These are phyloP conservation scores for Yoshiicerus persimilis DNA, from an alignment of 1,140 invertebrate genomes.

Conservation along the genomic window DNA sequence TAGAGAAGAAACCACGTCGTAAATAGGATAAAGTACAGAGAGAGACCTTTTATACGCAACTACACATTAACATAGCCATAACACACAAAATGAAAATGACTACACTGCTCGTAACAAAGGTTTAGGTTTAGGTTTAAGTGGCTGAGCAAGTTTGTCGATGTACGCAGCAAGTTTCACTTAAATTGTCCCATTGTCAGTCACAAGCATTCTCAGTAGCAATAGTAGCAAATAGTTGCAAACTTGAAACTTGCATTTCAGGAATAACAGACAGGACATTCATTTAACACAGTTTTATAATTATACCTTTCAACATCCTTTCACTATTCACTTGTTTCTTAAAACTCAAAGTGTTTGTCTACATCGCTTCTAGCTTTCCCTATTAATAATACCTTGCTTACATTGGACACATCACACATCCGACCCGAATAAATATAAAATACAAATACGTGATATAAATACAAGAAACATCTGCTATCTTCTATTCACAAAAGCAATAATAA, in stretches of 20 bases:
- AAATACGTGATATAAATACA: neutral
- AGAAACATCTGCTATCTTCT: neutral
- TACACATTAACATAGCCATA: neutral
- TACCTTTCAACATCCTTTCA: neutral
- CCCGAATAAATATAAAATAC: neutral
- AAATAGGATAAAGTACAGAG: neutral
- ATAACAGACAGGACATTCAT: neutral
- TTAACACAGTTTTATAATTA: neutral
- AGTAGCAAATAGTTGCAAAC: neutral
- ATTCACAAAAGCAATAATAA: too few species aligned
- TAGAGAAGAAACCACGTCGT: neutral
- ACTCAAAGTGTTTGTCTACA: neutral
- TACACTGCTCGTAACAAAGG: neutral
- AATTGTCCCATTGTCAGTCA: neutral
- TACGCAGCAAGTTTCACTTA: neutral
- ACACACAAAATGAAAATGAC: neutral
- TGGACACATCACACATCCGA: neutral
- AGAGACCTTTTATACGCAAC: neutral
- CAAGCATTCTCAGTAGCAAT: neutral
- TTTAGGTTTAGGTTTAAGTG: neutral
- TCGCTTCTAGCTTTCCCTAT: neutral
- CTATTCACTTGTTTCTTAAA: neutral
- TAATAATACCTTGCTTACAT: neutral
- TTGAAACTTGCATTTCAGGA: neutral
- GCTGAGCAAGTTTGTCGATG: neutral